Percentiles rank a stretch among this genome's conserved stretches.
phyloP scores from a whole-genome alignment of 2,113 vertebrate genomes.

The Bolborhynchus lineola region DNA sequence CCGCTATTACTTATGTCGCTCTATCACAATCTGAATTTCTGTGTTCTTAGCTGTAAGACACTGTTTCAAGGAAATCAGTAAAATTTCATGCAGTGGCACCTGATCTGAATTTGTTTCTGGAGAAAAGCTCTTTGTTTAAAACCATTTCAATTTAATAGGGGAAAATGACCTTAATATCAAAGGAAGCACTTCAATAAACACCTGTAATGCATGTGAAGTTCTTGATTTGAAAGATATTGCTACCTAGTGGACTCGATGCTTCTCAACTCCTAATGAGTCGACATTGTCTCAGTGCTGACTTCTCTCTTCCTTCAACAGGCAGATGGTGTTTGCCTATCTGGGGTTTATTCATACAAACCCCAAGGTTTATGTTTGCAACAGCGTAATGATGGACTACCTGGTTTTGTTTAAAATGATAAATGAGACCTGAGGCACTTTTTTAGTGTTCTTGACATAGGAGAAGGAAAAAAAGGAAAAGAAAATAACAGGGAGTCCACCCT shows the following conservation, averaged over 20 bases:
- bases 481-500: too few relatives aligned
- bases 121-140: neutral
- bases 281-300: neutral
- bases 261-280: neutral
- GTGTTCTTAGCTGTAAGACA: neutral
- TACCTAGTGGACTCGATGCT: neutral
- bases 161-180: neutral
- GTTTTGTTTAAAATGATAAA: constrained; percentile 51
- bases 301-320: constrained; percentile 39
- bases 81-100: neutral
- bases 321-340: constrained; percentile 72
- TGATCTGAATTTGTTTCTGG: neutral
- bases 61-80: neutral
- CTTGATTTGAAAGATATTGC: neutral
- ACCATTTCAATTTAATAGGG: neutral
- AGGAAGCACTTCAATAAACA: neutral
- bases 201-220: neutral
- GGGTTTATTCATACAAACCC: constrained; percentile 70
- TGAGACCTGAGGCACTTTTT: constrained; percentile 40
- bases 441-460: neutral
- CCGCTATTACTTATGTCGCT: neutral
- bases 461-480: too few relatives aligned
- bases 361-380: constrained; percentile 54
- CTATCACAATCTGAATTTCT: neutral
- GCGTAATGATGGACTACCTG: constrained; percentile 41